Percentiles rank a stretch among this genome's conserved stretches.
phyloP scores from a whole-genome alignment of 2,797 vertebrate genomes.

The Rhabdophis nuchalis region DNA sequence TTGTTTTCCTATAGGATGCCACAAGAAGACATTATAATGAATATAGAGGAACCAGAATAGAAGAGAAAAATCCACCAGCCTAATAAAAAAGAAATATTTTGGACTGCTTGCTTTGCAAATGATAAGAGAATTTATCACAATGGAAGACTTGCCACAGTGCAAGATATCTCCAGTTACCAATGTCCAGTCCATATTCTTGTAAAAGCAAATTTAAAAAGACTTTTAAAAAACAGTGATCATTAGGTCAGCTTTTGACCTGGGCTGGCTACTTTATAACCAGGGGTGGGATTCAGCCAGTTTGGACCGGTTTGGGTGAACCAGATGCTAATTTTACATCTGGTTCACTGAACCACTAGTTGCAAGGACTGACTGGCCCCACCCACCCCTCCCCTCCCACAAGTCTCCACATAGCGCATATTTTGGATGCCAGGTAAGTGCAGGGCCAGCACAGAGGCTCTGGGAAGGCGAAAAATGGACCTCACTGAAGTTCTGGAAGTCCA shows the following conservation, averaged over 20 bases:
- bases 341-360: no score
- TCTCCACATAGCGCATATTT: no score
- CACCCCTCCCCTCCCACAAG: no score
- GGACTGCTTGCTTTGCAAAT: slow-evolving; percentile 40
- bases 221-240: slow-evolving; percentile 66
- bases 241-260: slow-evolving; percentile 69
- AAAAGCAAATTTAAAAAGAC: slow-evolving; percentile 66
- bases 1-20: slow-evolving; percentile 31
- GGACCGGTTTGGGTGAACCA: no score
- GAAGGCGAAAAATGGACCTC: no score
- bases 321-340: no score
- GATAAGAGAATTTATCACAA: slow-evolving; percentile 34
- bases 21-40: background rate
- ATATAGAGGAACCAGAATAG: background rate
- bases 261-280: slow-evolving; percentile 77
- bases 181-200: slow-evolving; percentile 54
- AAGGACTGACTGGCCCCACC: no score
- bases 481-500: no score
- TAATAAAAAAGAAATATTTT: background rate
- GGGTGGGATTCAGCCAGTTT: no score
- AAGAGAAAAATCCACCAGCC: slow-evolving; percentile 36
- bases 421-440: no score
- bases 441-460: no score
- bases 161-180: background rate
- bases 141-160: slow-evolving; percentile 51